phyloP scores from a whole-genome alignment of 1,140 invertebrate species.

The Drosophila yakuba region DNA sequence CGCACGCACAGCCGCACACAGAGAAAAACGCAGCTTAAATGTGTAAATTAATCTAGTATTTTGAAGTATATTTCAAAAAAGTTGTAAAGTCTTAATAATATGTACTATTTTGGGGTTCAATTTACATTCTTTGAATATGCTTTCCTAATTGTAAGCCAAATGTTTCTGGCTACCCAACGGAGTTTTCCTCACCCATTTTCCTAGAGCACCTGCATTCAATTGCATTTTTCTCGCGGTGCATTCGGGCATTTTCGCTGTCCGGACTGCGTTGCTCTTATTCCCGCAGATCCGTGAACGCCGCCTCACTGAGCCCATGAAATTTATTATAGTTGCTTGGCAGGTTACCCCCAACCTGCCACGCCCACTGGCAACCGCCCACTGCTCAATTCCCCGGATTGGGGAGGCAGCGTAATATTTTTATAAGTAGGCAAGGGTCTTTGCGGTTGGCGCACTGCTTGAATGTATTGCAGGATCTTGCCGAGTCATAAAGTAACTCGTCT shows the following conservation, averaged over 20 bases:
- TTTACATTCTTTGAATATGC: too few species aligned
- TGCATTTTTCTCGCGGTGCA: conserved; percentile 7
- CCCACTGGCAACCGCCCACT: conserved; percentile 5
- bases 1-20: conserved; percentile 14
- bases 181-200: too few species aligned
- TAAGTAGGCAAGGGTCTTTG: conserved; percentile 63
- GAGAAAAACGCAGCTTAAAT: not conserved
- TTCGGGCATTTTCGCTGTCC: conserved; percentile 15
- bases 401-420: conserved; percentile 57
- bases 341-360: conserved; percentile 9
- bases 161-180: too few species aligned
- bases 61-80: too few species aligned
- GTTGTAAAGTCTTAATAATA: too few species aligned
- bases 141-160: too few species aligned
- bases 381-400: conserved; percentile 25
- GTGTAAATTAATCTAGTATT: too few species aligned
- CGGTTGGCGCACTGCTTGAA: conserved; percentile 42
- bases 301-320: conserved; percentile 67
- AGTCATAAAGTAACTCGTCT: conserved; percentile 70
- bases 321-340: conserved; percentile 60
- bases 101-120: too few species aligned
- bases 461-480: conserved; percentile 58
- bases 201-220: too few species aligned
- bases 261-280: conserved; percentile 20
- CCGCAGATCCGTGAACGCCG: conserved; percentile 42